Evolutionary conservation across 2,113 vertebrate species (phyloP), one percentile per base, ranked within the genome.

Genomic region (Corythoichthys intestinalis): DNA sequence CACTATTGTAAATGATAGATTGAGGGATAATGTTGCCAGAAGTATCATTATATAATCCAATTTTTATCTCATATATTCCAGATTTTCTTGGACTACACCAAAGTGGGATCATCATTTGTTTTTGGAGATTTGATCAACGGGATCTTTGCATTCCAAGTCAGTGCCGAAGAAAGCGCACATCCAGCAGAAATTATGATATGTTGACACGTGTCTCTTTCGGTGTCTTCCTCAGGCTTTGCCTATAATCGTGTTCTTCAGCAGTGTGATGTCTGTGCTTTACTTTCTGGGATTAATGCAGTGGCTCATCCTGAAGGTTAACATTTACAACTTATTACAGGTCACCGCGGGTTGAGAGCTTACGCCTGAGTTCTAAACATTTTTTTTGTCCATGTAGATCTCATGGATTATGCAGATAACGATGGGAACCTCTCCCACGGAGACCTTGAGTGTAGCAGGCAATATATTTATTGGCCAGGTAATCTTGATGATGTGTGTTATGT

Each of bases 381-480:
- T 75, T 78, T 76, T 77, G 69, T 84, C 49, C 65, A 64, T 71
- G 14, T 63, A 99, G 97, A 95, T 98, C 74, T 92, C 96, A 75
- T 98, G 95, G 95, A 6, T 93, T 41, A 94, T 99, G 93, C 94
- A 98, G 82, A 63, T 96, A 83, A 95, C 97, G 0, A 90, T 98
- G 94, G 94, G 94, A 60, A 98, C 97, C 37, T 93, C 92, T 1
- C 75, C 96, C 73, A 94, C 95, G 0, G 96, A 98, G 85, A 94
- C 96, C 13, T 86, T 99, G 75, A 97, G 95, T 7, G 94, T 98
- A 71, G 96, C 95, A 2, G 97, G 97, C 53, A 99, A 97, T 80
- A 95, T 98, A 88, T 99, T 99, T 63, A 93, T 98, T 78, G 95
- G 96, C 49, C 96, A 95, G 96, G 97, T 99, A 91, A 12, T 57